Percentiles rank a stretch among this genome's conserved stretches.
These are phyloP conservation scores for Catocala nupta DNA, from an alignment of 2,888 invertebrate genomes.

Conservation along the genomic window DNA sequence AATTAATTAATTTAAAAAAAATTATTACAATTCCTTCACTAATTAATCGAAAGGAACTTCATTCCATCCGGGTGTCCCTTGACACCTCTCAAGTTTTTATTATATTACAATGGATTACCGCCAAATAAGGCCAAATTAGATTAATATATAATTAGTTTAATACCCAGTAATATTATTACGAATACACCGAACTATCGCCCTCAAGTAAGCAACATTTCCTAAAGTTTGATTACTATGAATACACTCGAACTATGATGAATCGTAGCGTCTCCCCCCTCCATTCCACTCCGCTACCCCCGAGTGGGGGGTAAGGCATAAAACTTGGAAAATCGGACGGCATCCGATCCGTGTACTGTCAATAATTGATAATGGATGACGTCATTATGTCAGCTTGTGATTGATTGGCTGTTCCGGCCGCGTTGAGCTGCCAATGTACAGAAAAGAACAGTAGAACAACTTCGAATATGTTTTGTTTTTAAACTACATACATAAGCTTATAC, in stretches of 20 bases:
- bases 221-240: conserved; percentile 65
- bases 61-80: no score
- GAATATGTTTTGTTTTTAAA: conserved; percentile 16
- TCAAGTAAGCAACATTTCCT: conserved; percentile 29
- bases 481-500: background rate
- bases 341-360: conserved; percentile 82
- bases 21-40: no score
- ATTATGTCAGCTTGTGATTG: conserved; percentile 83
- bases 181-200: conserved; percentile 8
- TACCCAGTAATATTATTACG: background rate
- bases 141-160: no score
- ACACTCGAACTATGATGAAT: conserved; percentile 70
- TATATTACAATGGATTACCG: no score
- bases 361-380: conserved; percentile 87
- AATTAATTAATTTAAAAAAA: no score
- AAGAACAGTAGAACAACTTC: conserved; percentile 42
- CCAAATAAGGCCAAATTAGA: no score
- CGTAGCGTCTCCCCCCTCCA: conserved; percentile 26
- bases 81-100: no score
- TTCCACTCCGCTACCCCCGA: conserved; percentile 1
- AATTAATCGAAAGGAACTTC: no score
- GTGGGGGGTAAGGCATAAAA: conserved; percentile 68
- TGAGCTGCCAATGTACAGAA: conserved; percentile 34
- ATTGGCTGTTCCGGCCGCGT: conserved; percentile 71
- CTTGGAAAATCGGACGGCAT: conserved; percentile 79